These are phyloP conservation scores for Hirundo rustica DNA, from an alignment of 2,797 vertebrate species.

Conservation along the genomic window DNA sequence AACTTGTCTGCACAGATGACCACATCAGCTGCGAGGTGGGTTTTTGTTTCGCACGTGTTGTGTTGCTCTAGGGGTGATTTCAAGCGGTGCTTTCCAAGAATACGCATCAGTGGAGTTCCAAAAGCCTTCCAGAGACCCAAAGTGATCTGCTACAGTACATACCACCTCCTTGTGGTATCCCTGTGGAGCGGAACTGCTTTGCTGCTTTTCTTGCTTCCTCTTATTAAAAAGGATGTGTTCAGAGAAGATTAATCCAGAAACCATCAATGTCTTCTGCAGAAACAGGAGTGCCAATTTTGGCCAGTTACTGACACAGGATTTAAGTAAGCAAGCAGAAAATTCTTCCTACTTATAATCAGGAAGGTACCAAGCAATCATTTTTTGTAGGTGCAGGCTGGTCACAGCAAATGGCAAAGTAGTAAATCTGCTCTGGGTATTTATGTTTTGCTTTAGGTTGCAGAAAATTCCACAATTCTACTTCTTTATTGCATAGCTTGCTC, in stretches of 20 bases:
- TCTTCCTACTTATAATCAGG: not conserved
- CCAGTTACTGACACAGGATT: not conserved
- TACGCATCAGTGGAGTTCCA: fast-evolving
- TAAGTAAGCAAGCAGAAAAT: not conserved
- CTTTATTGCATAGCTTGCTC: not conserved
- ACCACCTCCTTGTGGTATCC: not conserved
- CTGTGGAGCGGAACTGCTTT: not conserved
- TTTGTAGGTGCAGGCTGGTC: not conserved
- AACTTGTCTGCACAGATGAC: not conserved
- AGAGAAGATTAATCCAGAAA: not conserved
- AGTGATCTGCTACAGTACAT: too few species aligned
- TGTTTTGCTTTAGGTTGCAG: not conserved
- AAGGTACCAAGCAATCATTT: not conserved
- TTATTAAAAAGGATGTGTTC: not conserved
- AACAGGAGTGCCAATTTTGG: not conserved
- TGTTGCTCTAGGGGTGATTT: not conserved
- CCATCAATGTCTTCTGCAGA: not conserved
- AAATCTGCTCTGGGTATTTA: not conserved
- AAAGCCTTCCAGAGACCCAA: not conserved
- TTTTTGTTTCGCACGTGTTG: fast-evolving
- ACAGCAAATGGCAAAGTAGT: not conserved
- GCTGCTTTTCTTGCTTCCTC: not conserved
- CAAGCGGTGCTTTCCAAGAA: not conserved
- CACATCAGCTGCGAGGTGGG: not conserved
- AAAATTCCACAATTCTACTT: not conserved